Evolutionary conservation across 2,797 vertebrate genomes (phyloP), one percentile per base, ranked within the genome.

Genomic region (Ctenosaura bakeri): DNA sequence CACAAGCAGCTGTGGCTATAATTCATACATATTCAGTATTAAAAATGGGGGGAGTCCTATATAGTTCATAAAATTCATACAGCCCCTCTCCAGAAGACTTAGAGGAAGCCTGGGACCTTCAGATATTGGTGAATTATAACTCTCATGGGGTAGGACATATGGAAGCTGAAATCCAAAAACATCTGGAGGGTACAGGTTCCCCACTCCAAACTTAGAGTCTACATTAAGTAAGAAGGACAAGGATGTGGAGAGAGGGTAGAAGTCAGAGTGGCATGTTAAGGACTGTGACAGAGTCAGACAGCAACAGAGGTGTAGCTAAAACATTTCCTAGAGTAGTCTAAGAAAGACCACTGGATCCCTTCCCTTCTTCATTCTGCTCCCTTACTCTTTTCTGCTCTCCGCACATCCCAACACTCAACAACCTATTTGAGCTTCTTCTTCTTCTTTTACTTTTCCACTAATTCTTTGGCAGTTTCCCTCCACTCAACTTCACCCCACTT

Each of bases 351-450:
- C 20, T n/a, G 22, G 10, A 22, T n/a, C 32, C 46, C 16, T 10
- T 50, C 2, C 26, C 29, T 54, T 59, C 20, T 8, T 46, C 42
- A 46, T 0, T 0, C 0, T 32, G 0, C 76, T 46, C 42, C 29
- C 32, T 66, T 56, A 4, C n/a, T 87, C 80, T 0, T 1, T 86
- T 42, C 52, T 22, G 29, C 2, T 38, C 8, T 46, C 66, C 50
- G 42, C 10, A 12, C 0, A 1, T 87, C 29, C 69, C 86, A 54
- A 42, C 0, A 0, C 4, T 13, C 87, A 0, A 24, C 1, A 0
- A 14, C 0, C 42, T 0, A 42, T 18, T 90, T 2, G 0, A 69
- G 59, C 87, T 86, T 81, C 71, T 29, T 38, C 71, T 29, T 38
- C 89, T 6, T 81, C 91, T 81, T 89, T 46, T 46, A 46, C 88